Base-by-base conservation (phyloP, 92 coral and sea anemone genomes). In the Micromussa lordhowensis region DNA sequence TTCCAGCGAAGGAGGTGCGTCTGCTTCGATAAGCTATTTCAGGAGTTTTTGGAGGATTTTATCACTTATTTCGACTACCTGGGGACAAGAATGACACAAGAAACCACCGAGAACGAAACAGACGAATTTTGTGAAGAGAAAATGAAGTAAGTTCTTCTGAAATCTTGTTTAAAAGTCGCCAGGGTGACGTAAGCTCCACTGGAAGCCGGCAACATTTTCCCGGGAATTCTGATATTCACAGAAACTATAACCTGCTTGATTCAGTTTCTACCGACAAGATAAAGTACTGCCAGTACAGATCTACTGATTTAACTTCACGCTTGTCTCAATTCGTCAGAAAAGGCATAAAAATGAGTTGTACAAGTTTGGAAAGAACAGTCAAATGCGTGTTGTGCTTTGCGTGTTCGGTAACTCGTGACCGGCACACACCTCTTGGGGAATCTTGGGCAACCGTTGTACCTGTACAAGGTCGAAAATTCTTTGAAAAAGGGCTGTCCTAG, bases 21-120 rank as follows among this genome's bases (percentile, higher is more conserved):
- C 28, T 19, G 31, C 44, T 16, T 13, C 21, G 36, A 16, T 5
- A 38, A 6, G 16, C 17, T 22, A 12, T 44, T 38, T 51, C 13
- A 15, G 49, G 29, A 3, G 44, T 28, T 29, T 70, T 82, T 30
- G 16, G 29, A 55, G 31, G 31, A 15, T 34, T 71, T 72, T 54
- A 53, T 17, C 69, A 55, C 55, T 36, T 75, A 34, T 28, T 77
- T 44, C 22, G 44, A 61, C 30, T 40, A 24, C 49, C 68, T 29
- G 12, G 32, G 32, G 40, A 63, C 49, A 30, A 78, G 83, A 80
- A 87, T 87, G 90, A 87, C 82, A 30, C 90, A 80, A 57, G 85
- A 87, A 69, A 79, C 80, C 22, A 49, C 31, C 10, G 90, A 87
- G 36, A 87, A 34, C 80, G 90, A 80, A 71, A 81, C 85, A 54